Percentiles rank a stretch among this genome's conserved stretches.
phyloP scores from a whole-genome alignment of 2,888 invertebrate genomes.

The Perizoma flavofasciatum region DNA sequence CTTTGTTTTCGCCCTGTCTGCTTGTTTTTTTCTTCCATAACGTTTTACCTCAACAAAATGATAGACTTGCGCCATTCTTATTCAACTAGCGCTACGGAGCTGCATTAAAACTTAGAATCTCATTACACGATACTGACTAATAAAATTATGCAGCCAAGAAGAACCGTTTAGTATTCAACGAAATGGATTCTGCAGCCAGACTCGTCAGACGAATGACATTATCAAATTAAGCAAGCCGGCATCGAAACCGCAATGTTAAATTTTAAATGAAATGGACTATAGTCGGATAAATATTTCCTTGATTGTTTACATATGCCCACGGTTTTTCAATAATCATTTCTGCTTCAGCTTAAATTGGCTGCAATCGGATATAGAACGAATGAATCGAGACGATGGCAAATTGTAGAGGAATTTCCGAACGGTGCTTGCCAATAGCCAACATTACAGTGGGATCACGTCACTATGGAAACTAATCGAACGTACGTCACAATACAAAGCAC shows the following conservation, averaged over 20 bases:
- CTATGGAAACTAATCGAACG: constrained; percentile 9
- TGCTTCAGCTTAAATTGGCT: constrained; percentile 5
- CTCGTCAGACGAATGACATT: constrained; percentile 36
- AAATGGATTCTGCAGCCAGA: constrained; percentile 40
- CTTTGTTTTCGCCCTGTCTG: too few relatives aligned
- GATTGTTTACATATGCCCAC: constrained; percentile 8
- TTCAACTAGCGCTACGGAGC: not conserved
- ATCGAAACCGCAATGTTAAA: constrained; percentile 32
- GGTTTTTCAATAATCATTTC: constrained; percentile 2
- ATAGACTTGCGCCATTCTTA: too few relatives aligned
- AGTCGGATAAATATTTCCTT: constrained; percentile 21
- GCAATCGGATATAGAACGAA: constrained; percentile 9
- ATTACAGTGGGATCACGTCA: constrained; percentile 4
- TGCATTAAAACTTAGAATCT: constrained; percentile 20
- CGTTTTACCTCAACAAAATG: too few relatives aligned
- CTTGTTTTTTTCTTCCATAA: too few relatives aligned
- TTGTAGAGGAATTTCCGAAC: constrained; percentile 14
- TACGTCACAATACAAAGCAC: constrained; percentile 2
- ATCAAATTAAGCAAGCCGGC: constrained; percentile 38
- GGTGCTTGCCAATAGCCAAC: constrained; percentile 8
- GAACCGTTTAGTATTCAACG: constrained; percentile 38
- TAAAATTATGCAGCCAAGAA: constrained; percentile 29
- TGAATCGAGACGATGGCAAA: constrained; percentile 7
- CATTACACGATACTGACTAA: constrained; percentile 29
- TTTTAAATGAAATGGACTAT: constrained; percentile 25